Percentiles rank a stretch among this genome's conserved stretches.
phyloP scores from a whole-genome alignment of 2,797 vertebrate species.

The Rallus crepitans region DNA sequence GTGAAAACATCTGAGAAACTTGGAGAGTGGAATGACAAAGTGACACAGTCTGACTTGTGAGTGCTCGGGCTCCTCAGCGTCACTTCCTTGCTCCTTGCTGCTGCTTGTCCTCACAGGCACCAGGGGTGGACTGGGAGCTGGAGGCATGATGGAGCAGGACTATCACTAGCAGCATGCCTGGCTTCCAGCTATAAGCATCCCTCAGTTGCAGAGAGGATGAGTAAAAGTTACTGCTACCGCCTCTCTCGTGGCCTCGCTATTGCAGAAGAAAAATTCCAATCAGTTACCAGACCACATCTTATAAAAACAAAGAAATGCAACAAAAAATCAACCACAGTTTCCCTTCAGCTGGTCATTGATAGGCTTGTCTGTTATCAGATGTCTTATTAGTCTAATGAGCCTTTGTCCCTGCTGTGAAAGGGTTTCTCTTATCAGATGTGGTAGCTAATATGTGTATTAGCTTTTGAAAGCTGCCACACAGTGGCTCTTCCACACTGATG shows the following conservation, averaged over 20 bases:
- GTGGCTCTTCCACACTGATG: not conserved
- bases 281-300: constrained; percentile 36
- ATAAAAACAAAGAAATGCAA: not conserved
- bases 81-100: constrained; percentile 3
- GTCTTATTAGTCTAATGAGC: not conserved
- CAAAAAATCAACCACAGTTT: not conserved
- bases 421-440: not conserved
- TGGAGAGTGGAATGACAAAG: constrained; percentile 89
- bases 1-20: constrained; percentile 88
- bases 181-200: not conserved
- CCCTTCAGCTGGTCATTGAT: not conserved
- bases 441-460: accelerated
- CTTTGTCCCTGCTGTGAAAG: not conserved
- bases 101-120: not conserved
- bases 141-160: not conserved
- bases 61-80: constrained; percentile 69
- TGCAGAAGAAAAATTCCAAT: constrained; percentile 41
- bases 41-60: constrained; percentile 88
- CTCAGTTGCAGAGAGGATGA: not conserved
- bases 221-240: not conserved
- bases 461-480: not conserved
- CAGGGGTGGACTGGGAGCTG: not conserved
- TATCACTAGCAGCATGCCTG: not conserved
- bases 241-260: not conserved
- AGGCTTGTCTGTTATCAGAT: not conserved